A percentile compares a stretch with the other conserved stretches of the same genome.
phyloP scores from a whole-genome alignment of 1,140 invertebrate species.

The Drosophila elegans region DNA sequence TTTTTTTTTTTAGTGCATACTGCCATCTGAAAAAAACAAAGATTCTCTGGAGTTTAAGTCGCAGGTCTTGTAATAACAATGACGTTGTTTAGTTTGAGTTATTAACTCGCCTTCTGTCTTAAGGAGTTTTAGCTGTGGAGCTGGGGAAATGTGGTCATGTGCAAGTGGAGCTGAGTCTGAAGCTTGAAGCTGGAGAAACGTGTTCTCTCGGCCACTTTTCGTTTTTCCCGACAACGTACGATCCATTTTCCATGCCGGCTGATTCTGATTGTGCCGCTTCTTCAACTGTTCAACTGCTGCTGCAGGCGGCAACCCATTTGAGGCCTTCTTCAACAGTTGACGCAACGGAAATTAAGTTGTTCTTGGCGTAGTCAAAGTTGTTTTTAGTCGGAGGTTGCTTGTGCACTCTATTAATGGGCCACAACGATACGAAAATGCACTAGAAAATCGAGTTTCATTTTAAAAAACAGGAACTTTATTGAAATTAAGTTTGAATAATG shows the following conservation, averaged over 20 bases:
- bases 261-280: conserved; percentile 31
- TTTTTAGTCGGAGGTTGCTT: conserved; percentile 8
- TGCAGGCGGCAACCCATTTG: conserved; percentile 58
- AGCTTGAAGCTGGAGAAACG: conserved; percentile 7
- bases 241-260: conserved; percentile 54
- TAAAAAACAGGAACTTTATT: too few species aligned
- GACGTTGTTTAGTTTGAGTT: conserved; percentile 81
- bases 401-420: neutral
- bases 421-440: conserved; percentile 9
- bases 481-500: too few species aligned
- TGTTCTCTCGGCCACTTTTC: conserved; percentile 42
- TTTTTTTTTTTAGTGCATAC: conserved; percentile 7
- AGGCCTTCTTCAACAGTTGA: conserved; percentile 52
- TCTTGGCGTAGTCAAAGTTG: conserved; percentile 43
- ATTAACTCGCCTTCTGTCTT: conserved; percentile 69
- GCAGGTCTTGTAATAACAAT: conserved; percentile 64
- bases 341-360: conserved; percentile 68
- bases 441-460: neutral
- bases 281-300: conserved; percentile 9
- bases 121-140: conserved; percentile 8
- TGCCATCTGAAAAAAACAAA: neutral
- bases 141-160: conserved; percentile 9
- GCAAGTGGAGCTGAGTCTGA: neutral
- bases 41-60: conserved; percentile 26
- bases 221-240: conserved; percentile 22